These are phyloP conservation scores for Drosophila ananassae DNA, from an alignment of 1,140 invertebrate genomes.

Conservation along the genomic window DNA sequence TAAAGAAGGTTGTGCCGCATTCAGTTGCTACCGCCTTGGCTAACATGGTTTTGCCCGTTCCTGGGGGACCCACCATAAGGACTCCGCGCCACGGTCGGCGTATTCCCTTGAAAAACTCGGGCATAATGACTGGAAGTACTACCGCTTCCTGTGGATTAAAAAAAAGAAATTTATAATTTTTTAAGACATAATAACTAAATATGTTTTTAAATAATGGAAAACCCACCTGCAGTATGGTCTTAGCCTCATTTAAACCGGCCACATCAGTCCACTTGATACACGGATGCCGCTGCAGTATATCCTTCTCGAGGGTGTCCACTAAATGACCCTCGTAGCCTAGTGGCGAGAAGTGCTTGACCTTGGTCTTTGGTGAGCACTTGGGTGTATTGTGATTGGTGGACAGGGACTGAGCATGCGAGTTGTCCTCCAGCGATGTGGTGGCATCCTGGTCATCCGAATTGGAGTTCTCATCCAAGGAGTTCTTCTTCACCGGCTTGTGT, in stretches of 20 bases:
- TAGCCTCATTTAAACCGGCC: conserved; percentile 97
- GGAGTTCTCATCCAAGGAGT: conserved; percentile 79
- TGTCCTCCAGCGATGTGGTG: conserved; percentile 81
- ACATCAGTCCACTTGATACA: conserved; percentile 99
- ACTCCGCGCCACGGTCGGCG: conserved; percentile 95
- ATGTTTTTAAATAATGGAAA: no score
- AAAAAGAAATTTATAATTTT: background rate
- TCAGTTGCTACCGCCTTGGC: conserved; percentile 99
- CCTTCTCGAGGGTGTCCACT: conserved; percentile 93
- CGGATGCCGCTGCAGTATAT: conserved; percentile 98
- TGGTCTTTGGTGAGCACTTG: conserved; percentile 76
- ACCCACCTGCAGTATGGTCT: conserved; percentile 89
- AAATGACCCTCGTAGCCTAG: conserved; percentile 91
- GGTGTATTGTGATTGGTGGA: conserved; percentile 71
- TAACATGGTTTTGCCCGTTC: conserved; percentile 99
- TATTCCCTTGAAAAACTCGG: conserved; percentile 98
- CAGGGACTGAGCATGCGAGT: conserved; percentile 68
- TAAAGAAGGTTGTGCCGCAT: conserved; percentile 99
- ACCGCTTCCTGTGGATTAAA: conserved; percentile 95
- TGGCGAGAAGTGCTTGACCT: conserved; percentile 89
- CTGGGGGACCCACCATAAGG: conserved; percentile 86
- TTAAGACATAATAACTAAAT: background rate
- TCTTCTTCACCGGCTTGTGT: conserved; percentile 74
- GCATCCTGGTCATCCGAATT: conserved; percentile 84
- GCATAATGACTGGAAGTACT: conserved; percentile 98